A percentile compares a stretch with the other conserved stretches of the same genome.
phyloP scores from a whole-genome alignment of 2,797 vertebrate genomes.

The Tragelaphus oryx region DNA sequence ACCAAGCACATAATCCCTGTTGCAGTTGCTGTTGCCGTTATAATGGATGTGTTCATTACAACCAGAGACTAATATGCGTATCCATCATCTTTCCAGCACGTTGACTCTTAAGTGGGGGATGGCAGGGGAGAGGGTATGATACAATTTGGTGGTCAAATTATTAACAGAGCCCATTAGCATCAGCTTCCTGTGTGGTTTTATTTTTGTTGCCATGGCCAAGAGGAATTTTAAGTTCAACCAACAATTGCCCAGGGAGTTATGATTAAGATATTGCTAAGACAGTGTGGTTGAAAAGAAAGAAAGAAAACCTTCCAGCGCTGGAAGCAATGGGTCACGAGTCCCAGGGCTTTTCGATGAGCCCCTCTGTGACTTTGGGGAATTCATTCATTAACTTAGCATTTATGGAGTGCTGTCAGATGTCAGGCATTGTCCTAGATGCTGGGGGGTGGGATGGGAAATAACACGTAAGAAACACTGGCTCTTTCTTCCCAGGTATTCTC shows the following conservation, averaged over 20 bases:
- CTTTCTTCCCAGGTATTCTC: background rate
- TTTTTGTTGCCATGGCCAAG: constrained; percentile 61
- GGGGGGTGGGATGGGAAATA: background rate
- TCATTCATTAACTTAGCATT: background rate
- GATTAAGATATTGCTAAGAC: constrained; percentile 48
- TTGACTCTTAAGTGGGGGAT: constrained; percentile 46
- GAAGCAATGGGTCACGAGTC: background rate
- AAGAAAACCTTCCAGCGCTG: background rate
- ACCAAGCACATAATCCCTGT: constrained; percentile 72
- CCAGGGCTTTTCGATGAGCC: background rate
- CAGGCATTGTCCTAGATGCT: background rate
- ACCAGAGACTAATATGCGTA: constrained; percentile 76
- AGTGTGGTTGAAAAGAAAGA: background rate
- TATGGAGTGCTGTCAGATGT: background rate
- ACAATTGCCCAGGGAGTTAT: constrained; percentile 63
- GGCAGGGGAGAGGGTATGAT: background rate
- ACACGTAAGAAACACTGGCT: background rate
- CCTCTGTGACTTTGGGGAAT: background rate
- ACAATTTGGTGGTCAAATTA: constrained; percentile 48
- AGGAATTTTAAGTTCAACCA: constrained; percentile 75
- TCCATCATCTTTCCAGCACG: constrained; percentile 72
- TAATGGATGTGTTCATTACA: constrained; percentile 84
- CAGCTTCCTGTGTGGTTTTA: constrained; percentile 46
- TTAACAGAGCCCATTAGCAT: constrained; percentile 47
- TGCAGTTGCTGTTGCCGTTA: constrained; percentile 77